Base-by-base conservation (phyloP, 2,113 vertebrate genomes). In the Heterotilapia buettikoferi region DNA sequence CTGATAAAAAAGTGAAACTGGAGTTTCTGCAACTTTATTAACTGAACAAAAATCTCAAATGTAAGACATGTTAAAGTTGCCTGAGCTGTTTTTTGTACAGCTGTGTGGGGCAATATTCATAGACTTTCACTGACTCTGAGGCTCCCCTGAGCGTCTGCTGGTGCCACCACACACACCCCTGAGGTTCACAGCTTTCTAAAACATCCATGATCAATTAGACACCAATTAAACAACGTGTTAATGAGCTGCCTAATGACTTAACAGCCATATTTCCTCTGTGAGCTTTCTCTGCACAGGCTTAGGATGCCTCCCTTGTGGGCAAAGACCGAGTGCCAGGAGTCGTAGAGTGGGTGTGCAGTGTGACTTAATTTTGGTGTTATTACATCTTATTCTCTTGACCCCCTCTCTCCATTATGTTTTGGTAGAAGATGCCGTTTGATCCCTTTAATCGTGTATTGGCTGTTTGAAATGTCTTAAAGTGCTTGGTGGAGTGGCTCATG, bases 191-290 rank as follows among this genome's bases (percentile, higher is more conserved):
- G 86, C 89, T 94, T 92, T 88, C 84, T 83, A 87, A 92, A 95
- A 94, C 92, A 94, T 84, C 93, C 89, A 86, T 78, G 88, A 95
- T 95, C 92, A 95, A 94, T 96, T 95, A 94, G 93, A 93, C 93
- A 91, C 93, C 93, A 95, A 94, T 96, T 95, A 95, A 91, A 87
- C 86, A 89, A 90, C 3, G 66, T 93, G 92, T 86, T 93, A 94
- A 94, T 95, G 93, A 94, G 86, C 87, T 85, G 89, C 90, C 88
- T 95, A 92, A 95, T 90, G 93, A 95, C 92, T 92, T 91, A 88
- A 93, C 91, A 95, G 90, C 84, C 76, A 86, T 83, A 86, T 90
- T 94, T 91, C 90, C 89, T 84, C 87, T 84, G 85, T 90, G 82
- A 89, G 89, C 80, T 78, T 87, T 87, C 80, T 80, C 71, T 81